phyloP scores from a whole-genome alignment of 1,140 invertebrate species.

The Semibalanus balanoides region DNA sequence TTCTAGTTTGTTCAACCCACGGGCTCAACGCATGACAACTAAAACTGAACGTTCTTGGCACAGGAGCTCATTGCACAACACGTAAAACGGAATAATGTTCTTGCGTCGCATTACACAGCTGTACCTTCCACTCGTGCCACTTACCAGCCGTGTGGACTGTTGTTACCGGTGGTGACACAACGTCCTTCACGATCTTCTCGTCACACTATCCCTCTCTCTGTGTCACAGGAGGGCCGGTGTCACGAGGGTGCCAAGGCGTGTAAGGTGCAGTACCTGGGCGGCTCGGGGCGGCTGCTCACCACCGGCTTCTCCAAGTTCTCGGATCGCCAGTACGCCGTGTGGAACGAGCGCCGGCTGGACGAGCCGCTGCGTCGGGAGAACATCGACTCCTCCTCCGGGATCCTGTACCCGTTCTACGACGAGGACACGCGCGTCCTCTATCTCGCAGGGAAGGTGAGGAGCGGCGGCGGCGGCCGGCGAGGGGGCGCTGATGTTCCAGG shows the following conservation, averaged over 20 bases:
- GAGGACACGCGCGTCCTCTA: constrained; percentile 77
- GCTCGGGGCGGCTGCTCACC: constrained; percentile 57
- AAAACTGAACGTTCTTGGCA: too few relatives aligned
- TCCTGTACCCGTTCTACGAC: constrained; percentile 86
- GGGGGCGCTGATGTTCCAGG: neutral
- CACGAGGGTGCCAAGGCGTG: constrained; percentile 73
- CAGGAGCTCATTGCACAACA: too few relatives aligned
- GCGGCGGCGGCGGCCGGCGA: too few relatives aligned
- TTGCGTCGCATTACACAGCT: too few relatives aligned
- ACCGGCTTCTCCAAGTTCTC: constrained; percentile 82
- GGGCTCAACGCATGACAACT: too few relatives aligned
- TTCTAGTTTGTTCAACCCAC: too few relatives aligned
- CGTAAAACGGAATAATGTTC: too few relatives aligned
- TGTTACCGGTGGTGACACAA: too few relatives aligned
- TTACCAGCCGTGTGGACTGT: too few relatives aligned
- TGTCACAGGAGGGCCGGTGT: constrained; percentile 58
- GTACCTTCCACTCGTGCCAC: too few relatives aligned
- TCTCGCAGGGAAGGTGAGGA: constrained; percentile 55
- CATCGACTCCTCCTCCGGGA: constrained; percentile 80
- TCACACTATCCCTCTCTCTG: constrained; percentile 16
- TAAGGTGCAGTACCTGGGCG: constrained; percentile 76
- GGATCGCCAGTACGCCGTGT: constrained; percentile 74
- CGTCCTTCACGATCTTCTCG: too few relatives aligned
- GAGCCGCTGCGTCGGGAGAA: constrained; percentile 61
- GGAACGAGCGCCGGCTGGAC: constrained; percentile 64